phyloP scores from a whole-genome alignment of 2,113 vertebrate species.

The Thermophis baileyi region DNA sequence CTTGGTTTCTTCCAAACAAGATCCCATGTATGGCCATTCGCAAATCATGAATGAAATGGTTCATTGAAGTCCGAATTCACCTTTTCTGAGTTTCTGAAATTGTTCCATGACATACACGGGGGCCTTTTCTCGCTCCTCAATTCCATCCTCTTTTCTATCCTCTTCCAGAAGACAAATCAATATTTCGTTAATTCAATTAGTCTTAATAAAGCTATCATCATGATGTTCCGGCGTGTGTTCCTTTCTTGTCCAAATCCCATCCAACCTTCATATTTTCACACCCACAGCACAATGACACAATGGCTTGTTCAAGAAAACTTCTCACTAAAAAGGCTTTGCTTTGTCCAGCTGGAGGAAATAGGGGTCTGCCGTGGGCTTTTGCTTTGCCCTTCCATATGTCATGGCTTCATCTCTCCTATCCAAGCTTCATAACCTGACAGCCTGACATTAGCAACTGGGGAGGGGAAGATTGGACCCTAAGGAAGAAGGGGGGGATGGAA shows the following conservation, averaged over 20 bases:
- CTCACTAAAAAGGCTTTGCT: not conserved
- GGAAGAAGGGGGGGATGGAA: no score
- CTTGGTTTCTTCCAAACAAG: not conserved
- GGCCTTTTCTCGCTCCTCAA: not conserved
- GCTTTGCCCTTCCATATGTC: not conserved
- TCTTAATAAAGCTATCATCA: not conserved
- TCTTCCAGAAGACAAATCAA: not conserved
- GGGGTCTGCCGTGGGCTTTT: not conserved
- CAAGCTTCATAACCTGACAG: no score
- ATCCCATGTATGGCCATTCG: not conserved
- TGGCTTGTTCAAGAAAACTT: not conserved
- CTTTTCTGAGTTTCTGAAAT: not conserved
- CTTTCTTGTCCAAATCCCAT: not conserved
- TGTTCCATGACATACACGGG: not conserved
- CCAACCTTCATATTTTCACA: not conserved
- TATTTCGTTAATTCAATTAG: not conserved
- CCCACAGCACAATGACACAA: not conserved
- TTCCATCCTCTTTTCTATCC: not conserved
- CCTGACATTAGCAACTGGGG: no score
- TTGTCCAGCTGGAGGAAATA: not conserved
- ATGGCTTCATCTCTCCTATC: no score
- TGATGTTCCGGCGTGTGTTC: not conserved
- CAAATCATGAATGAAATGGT: not conserved
- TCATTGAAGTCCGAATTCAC: not conserved
- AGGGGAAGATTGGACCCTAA: no score